Evolutionary conservation across 2,888 invertebrate species (phyloP), one percentile per base, ranked within the genome.

Genomic region (Esperia sulphurella): DNA sequence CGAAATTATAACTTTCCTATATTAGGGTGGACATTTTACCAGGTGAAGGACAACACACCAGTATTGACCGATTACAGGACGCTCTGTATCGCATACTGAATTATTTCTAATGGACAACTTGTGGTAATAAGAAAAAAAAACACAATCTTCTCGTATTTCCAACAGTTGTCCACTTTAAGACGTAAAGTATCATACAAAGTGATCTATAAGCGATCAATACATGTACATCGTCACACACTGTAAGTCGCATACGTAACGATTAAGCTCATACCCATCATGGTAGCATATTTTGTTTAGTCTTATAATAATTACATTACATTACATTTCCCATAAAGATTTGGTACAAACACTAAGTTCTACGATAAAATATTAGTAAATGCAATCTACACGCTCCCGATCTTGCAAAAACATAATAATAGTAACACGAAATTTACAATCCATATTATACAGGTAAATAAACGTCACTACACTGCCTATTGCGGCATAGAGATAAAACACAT

Each of bases 331-430:
- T 61, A 74, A 74, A 71, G 70, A 83, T 87, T 88, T 85, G 88
- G 88, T 87, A 87, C 81, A 79, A 83, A 83, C 80, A 75, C 80
- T 84, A 85, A 74, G 58, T 48, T 66, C 83, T 87, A 86, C 71
- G 62, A 79, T 84, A 86, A 84, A 83, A 84, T 79, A 88, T 87
- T 88, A 88, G 89, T 88, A 88, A 89, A 89, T 88, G 89, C 89
- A 87, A 80, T 69, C 82, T 85, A 84, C 79, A 80, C 74, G 68
- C 77, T 68, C 65, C 60, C 65, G 71, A 68, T 59, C 60, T 54
- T 63, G 73, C 68, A 75, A 75, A 71, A 70, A 74, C 9, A n/a
- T 35, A 10, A n/a, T n/a, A 35, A 60, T 61, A 59, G 68, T 59
- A 78, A 78, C 78, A 73, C 80, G 71, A 79, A 81, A 82, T 82